Evolutionary conservation across 2,113 vertebrate species (phyloP), one percentile per base, ranked within the genome.

Genomic region (Notothenia coriiceps): DNA sequence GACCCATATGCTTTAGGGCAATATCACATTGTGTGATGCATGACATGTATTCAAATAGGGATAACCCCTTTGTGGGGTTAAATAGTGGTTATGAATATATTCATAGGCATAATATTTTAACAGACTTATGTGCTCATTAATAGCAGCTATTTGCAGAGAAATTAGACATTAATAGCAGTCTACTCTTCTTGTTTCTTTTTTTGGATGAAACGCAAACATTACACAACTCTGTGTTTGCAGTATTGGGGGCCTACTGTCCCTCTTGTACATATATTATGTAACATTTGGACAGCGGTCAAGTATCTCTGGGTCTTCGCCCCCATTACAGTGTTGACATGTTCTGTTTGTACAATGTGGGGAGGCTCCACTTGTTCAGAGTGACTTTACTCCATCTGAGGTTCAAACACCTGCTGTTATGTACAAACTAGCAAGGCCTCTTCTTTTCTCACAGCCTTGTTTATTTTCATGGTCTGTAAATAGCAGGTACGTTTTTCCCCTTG

Each of bases 301-400:
- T 82, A 70, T 90, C 86, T 81, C 70, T 68, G 66, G 84, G 89
- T 89, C 86, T 87, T 88, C 93, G 85, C 86, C 72, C 88, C 89
- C 69, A 86, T 89, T 81, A 79, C 13, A 49, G 73, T 88, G 88
- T 92, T 92, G 89, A 89, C 84, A 75, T 82, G 74, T 79, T 91
- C 61, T 77, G 17, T 25, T 25, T 25, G 25, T 25, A 25, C 25
- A 25, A 25, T 25, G 25, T 25, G 25, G 25, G 25, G 25, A 25
- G 25, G 25, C 25, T 25, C 25, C 25, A 25, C 25, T 25, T 2
- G 25, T 25, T 25, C 25, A 25, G 67, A 83, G 52, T 63, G 70
- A 88, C 73, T 80, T 70, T 86, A 77, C 84, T 77, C 61, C 67
- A 83, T 85, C 52, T 90, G 79, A 88, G 88, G 87, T 91, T 91